phyloP scores from a whole-genome alignment of 2,797 vertebrate genomes.

The Bucorvus abyssinicus region DNA sequence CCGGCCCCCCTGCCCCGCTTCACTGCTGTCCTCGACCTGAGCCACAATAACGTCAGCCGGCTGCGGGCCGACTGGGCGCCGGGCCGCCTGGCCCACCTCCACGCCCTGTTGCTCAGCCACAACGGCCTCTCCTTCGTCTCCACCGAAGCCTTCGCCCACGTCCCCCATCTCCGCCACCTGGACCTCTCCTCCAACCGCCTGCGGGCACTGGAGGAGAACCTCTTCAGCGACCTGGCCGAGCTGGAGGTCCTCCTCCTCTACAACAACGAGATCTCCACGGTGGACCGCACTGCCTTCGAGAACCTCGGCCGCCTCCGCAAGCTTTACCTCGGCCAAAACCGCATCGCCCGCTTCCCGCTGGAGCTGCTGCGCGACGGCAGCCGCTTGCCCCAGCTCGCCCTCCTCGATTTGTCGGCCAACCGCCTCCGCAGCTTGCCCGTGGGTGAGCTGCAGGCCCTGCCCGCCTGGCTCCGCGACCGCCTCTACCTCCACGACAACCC shows the following conservation, averaged over 20 bases:
- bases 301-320: conserved; percentile 87
- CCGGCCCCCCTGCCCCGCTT: conserved; percentile 85
- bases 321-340: conserved; percentile 95
- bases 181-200: conserved; percentile 93
- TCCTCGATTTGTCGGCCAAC: conserved; percentile 93
- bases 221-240: conserved; percentile 86
- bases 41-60: conserved; percentile 86
- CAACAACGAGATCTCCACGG: conserved; percentile 88
- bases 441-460: conserved; percentile 83
- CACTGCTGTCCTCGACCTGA: conserved; percentile 88
- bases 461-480: conserved; percentile 90
- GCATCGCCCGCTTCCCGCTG: conserved; percentile 87
- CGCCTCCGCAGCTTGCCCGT: conserved; percentile 84
- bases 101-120: conserved; percentile 90
- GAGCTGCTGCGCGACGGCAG: conserved; percentile 88
- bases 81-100: conserved; percentile 83
- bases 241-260: conserved; percentile 93
- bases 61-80: conserved; percentile 88
- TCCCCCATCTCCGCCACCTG: conserved; percentile 87
- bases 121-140: conserved; percentile 91
- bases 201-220: conserved; percentile 84
- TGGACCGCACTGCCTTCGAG: conserved; percentile 89
- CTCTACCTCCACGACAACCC: conserved; percentile 95
- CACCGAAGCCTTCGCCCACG: conserved; percentile 87
- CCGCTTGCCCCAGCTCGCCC: conserved; percentile 83